These are phyloP conservation scores for Myathropa florea DNA, from an alignment of 2,888 invertebrate genomes.

Conservation along the genomic window DNA sequence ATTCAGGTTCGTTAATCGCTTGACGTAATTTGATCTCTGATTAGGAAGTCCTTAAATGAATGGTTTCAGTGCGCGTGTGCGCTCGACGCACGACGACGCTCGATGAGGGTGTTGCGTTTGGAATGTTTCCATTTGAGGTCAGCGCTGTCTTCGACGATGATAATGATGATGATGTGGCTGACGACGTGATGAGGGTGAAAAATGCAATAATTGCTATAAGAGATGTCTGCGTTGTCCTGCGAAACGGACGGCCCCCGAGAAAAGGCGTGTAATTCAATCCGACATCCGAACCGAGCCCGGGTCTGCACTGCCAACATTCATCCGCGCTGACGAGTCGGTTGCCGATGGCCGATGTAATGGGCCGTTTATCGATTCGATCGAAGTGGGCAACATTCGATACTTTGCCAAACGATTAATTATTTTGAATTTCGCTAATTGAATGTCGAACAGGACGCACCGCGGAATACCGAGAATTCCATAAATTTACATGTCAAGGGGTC, in stretches of 20 bases:
- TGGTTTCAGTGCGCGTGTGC: slow-evolving; percentile 55
- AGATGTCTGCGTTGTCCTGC: background rate
- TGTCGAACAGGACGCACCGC: background rate
- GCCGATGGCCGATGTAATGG: slow-evolving; percentile 5
- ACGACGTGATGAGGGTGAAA: slow-evolving; percentile 52
- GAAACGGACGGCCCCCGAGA: background rate
- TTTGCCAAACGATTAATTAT: slow-evolving; percentile 19
- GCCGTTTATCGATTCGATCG: slow-evolving; percentile 45
- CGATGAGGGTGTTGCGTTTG: background rate
- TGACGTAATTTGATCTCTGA: slow-evolving; percentile 76
- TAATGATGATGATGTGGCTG: background rate
- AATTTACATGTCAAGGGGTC: background rate
- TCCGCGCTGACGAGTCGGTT: no score
- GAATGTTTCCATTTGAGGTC: slow-evolving; percentile 25
- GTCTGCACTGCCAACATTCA: background rate
- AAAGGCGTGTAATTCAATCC: slow-evolving; percentile 59
- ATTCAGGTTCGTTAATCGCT: slow-evolving; percentile 76
- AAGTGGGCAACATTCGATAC: slow-evolving; percentile 7
- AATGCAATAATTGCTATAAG: slow-evolving; percentile 48
- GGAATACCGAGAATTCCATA: background rate
- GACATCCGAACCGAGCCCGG: slow-evolving; percentile 9
- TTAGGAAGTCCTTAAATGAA: slow-evolving; percentile 64
- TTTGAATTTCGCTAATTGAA: slow-evolving; percentile 45
- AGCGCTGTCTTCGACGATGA: slow-evolving; percentile 37
- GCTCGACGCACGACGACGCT: slow-evolving; percentile 24